Conservation (phyloP, 2,888 invertebrate genomes). For the Dryococelus australis region DNA sequence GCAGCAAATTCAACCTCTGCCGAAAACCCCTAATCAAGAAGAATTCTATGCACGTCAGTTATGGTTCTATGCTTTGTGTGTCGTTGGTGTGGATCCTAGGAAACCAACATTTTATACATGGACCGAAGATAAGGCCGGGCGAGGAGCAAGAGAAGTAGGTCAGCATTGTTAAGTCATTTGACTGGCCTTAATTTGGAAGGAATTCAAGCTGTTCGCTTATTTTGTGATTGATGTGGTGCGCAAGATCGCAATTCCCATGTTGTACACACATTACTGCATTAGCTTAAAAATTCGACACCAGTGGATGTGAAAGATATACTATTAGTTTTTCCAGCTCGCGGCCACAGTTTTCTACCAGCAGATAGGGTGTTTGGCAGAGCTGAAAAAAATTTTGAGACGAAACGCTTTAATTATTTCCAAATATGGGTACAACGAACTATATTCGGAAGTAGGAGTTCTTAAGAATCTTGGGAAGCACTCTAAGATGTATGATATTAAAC, state of each 20-base stretch:
- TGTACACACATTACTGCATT: background rate
- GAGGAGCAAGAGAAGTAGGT: background rate
- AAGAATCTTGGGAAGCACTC: background rate
- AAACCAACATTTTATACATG: background rate
- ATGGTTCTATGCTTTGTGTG: background rate
- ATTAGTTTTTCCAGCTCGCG: background rate
- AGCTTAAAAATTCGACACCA: background rate
- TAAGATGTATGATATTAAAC: background rate
- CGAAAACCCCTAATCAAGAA: background rate
- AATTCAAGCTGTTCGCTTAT: background rate
- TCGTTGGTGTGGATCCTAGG: background rate
- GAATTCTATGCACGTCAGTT: background rate
- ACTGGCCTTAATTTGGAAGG: background rate
- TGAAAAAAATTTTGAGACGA: background rate
- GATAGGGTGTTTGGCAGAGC: background rate
- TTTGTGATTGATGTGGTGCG: background rate
- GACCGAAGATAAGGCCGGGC: background rate
- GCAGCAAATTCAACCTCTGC: background rate
- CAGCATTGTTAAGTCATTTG: background rate
- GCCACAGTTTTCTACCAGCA: background rate
- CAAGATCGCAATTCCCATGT: background rate
- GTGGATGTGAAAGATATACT: background rate
- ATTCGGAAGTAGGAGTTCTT: background rate
- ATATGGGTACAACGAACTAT: background rate
- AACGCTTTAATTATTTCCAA: background rate